phyloP scores from a whole-genome alignment of 1,140 invertebrate genomes.

The Lordiphosa collinella region DNA sequence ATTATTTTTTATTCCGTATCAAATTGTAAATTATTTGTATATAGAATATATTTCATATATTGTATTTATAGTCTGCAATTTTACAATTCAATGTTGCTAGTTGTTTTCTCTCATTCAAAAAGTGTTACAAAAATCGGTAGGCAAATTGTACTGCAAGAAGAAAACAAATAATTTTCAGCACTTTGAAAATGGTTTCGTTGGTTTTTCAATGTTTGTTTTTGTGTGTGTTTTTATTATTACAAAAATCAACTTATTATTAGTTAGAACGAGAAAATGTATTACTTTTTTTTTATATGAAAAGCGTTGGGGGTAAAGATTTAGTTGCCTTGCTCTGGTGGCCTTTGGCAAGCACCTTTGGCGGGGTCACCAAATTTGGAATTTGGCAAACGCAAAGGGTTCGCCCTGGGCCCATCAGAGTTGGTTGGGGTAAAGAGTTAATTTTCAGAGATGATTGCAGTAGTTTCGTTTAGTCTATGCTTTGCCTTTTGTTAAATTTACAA shows the following conservation, averaged over 20 bases:
- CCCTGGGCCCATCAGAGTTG: slow-evolving; percentile 23
- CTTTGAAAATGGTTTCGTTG: slow-evolving; percentile 47
- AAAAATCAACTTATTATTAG: slow-evolving; percentile 67
- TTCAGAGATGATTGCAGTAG: slow-evolving; percentile 38
- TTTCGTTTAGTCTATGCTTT: slow-evolving; percentile 59
- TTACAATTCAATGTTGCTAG: slow-evolving; percentile 46
- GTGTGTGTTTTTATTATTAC: slow-evolving; percentile 52
- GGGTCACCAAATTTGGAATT: slow-evolving; percentile 13
- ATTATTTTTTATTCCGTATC: slow-evolving; percentile 65
- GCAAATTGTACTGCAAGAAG: slow-evolving; percentile 17
- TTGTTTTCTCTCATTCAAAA: too few species aligned
- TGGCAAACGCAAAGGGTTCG: slow-evolving; percentile 5
- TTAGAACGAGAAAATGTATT: slow-evolving; percentile 48
- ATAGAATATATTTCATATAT: slow-evolving; percentile 35
- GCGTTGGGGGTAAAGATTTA: not conserved
- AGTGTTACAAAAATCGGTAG: slow-evolving; percentile 38
- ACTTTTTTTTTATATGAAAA: slow-evolving; percentile 10
- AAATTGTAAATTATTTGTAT: slow-evolving; percentile 70
- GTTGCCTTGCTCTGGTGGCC: not conserved
- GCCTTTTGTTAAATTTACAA: slow-evolving; percentile 63
- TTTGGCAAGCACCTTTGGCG: not conserved
- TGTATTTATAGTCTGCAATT: slow-evolving; percentile 49
- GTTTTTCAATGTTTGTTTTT: slow-evolving; percentile 26
- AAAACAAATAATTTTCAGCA: slow-evolving; percentile 8
- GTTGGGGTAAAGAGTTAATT: slow-evolving; percentile 32